phyloP scores from a whole-genome alignment of 2,113 vertebrate species.

The Thinocorus orbignyianus region DNA sequence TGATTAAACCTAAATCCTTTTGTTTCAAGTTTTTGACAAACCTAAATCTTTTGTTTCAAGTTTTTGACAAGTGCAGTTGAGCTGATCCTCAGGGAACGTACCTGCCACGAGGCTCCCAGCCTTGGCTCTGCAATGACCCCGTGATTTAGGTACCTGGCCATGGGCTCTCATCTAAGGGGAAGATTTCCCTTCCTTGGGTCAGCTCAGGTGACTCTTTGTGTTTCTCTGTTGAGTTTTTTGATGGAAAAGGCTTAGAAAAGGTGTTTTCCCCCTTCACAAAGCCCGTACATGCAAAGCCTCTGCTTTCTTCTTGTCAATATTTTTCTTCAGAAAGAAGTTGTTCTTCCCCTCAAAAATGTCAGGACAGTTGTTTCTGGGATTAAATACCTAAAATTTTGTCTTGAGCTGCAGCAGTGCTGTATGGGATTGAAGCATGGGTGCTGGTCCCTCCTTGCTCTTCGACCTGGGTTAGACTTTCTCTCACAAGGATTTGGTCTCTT shows the following conservation, averaged over 20 bases:
- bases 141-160: fast-evolving
- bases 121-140: background rate
- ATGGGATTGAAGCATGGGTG: background rate
- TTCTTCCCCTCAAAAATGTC: background rate
- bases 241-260: background rate
- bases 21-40: background rate
- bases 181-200: background rate
- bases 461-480: background rate
- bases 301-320: background rate
- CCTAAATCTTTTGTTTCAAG: background rate
- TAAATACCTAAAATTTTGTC: background rate
- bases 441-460: background rate
- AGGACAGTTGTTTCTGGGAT: background rate
- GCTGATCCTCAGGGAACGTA: background rate
- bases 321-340: background rate
- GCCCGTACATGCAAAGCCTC: background rate
- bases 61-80: background rate
- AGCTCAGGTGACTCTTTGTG: background rate
- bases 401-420: background rate
- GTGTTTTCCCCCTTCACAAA: background rate
- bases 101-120: background rate
- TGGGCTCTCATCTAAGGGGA: background rate
- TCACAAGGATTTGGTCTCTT: background rate
- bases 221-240: background rate
- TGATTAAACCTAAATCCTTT: background rate